These are phyloP conservation scores for Hozukius guyotensis DNA, from an alignment of 2,797 vertebrate species.

Conservation along the genomic window DNA sequence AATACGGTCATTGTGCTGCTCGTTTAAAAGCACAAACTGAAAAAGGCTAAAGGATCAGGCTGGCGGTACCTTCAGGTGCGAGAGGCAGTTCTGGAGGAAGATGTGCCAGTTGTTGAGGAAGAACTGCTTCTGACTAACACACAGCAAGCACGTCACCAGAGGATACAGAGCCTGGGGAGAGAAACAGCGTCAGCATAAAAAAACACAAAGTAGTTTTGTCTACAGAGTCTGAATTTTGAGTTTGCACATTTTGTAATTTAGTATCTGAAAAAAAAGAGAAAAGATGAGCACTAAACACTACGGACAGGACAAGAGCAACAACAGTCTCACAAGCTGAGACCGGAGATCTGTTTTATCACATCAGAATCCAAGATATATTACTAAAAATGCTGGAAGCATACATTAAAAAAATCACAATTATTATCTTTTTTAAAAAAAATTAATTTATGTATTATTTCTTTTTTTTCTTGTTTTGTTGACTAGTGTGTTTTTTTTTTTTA, in stretches of 20 bases:
- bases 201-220: not conserved
- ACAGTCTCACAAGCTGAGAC: not conserved
- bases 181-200: not conserved
- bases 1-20: constrained; percentile 23
- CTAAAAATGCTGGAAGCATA: not conserved
- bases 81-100: constrained; percentile 99
- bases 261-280: not conserved
- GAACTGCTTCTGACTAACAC: constrained; percentile 99
- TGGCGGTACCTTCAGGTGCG: constrained; percentile 95
- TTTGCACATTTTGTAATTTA: not conserved
- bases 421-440: no score
- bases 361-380: not conserved
- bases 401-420: no score
- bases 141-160: constrained; percentile 97
- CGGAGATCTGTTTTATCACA: not conserved
- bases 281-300: not conserved
- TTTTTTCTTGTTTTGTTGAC: no score
- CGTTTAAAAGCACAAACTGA: not conserved
- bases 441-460: no score
- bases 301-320: not conserved
- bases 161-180: constrained; percentile 93
- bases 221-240: not conserved
- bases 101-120: constrained; percentile 99
- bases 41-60: not conserved
- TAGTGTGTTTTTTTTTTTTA: no score